Base-by-base conservation (phyloP, 2,888 invertebrate species). In the Eristalis pertinax region DNA sequence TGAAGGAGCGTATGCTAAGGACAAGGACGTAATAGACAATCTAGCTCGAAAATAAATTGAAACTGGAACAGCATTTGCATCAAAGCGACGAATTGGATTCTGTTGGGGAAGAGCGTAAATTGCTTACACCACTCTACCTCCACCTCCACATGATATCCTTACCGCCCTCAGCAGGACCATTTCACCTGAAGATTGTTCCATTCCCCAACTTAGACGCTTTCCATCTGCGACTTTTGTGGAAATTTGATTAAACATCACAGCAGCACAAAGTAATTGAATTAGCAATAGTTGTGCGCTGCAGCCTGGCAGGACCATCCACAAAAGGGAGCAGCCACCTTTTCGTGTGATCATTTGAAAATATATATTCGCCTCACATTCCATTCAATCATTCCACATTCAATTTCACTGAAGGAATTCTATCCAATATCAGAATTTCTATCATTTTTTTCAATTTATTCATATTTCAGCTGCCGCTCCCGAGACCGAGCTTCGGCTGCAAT, bases 381-480 rank as follows among this genome's bases (percentile, higher is more conserved):
- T 43, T 60, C 60, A 13, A 60, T 60, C 60, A 60, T 60, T 19
- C 60, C 60, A 24, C 60, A 60, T 60, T 29, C 60, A 26, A 60
- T 26, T 29, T 15, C 60, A 15, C 15, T 13, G 26, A 60, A 15
- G 24, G 60, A 60, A 60, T 60, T 26, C 60, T 15, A 26, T 60
- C 26, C 60, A 24, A 60, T 24, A 60, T 26, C 10, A 26, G 26
- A 24, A 24, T 24, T 63, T 41, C 3, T 15, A n/a, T 24, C 38
- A 24, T 62, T 62, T 15, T 65, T 35, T 65, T 35, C 22, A 65
- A 35, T 65, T 65, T 65, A 22, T 65, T 35, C 22, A 65, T 38
- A 65, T 13, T 65, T 38, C 19, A 22, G 35, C 26, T 22, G 24
- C 26, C 5, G 56, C 29, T n/a, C 1, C 22, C 15, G 43, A n/a